phyloP scores from a whole-genome alignment of 2,113 vertebrate genomes.

The Pteronura brasiliensis region DNA sequence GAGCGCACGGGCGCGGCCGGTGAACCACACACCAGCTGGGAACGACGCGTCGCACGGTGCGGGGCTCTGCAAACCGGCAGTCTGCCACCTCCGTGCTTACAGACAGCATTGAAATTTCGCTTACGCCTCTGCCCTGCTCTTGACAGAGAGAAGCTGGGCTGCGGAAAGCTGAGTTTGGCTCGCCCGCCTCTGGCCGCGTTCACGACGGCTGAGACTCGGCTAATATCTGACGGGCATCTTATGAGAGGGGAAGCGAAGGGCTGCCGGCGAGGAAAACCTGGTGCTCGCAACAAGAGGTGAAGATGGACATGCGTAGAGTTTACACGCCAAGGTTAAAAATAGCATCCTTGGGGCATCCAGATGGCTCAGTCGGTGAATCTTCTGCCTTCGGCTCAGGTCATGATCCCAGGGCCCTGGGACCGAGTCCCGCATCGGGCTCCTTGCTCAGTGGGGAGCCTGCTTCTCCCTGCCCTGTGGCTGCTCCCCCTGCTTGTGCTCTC shows the following conservation, averaged over 20 bases:
- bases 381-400: no score
- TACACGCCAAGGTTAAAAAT: neutral
- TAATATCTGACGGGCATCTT: neutral
- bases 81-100: neutral
- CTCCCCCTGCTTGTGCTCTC: no score
- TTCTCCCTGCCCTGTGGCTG: no score
- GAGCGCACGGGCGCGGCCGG: neutral
- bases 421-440: no score
- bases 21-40: neutral
- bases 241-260: neutral
- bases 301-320: neutral
- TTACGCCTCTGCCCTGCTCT: neutral
- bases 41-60: no score
- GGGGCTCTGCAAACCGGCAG: neutral
- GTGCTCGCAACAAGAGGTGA: no score
- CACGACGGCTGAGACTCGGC: neutral
- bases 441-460: no score
- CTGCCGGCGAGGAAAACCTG: neutral
- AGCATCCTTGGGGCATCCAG: no score
- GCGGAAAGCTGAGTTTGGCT: neutral
- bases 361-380: no score
- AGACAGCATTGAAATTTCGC: neutral
- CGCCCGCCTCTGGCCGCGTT: no score
- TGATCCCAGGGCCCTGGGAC: no score
- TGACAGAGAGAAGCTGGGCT: neutral